A percentile compares a stretch with the other conserved stretches of the same genome.
Conservation (phyloP, 2,113 vertebrate species). For the Mustelus asterias region DNA sequence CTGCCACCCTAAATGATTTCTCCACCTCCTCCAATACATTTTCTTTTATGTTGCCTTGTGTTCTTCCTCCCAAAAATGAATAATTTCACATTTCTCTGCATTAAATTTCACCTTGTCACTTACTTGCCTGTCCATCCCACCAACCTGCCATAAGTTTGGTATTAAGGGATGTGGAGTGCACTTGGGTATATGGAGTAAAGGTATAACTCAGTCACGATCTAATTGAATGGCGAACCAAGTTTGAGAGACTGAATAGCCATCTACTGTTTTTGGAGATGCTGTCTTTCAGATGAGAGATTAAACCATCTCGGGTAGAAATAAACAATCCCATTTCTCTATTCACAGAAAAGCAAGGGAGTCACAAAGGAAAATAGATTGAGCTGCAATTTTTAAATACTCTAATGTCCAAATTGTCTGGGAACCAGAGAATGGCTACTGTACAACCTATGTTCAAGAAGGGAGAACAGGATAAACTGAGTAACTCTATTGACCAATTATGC, state of each 20-base stretch:
- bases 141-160: neutral
- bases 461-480: neutral
- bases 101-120: no score
- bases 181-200: neutral
- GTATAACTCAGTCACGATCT: neutral
- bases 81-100: no score
- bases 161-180: neutral
- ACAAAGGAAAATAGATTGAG: neutral
- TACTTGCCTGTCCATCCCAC: no score
- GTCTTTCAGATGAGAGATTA: neutral
- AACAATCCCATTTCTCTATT: neutral
- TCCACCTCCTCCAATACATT: no score
- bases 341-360: neutral
- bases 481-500: neutral
- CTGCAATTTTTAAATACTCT: neutral
- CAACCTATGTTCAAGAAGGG: neutral
- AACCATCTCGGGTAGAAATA: neutral
- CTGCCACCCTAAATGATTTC: no score
- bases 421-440: neutral
- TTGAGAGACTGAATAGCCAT: neutral
- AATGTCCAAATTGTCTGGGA: neutral
- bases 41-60: no score
- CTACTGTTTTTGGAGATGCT: neutral
- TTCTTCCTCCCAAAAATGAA: no score
- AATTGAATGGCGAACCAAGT: neutral